Base-by-base conservation (phyloP, 2,113 vertebrate genomes). In the Pseudopipra pipra region DNA sequence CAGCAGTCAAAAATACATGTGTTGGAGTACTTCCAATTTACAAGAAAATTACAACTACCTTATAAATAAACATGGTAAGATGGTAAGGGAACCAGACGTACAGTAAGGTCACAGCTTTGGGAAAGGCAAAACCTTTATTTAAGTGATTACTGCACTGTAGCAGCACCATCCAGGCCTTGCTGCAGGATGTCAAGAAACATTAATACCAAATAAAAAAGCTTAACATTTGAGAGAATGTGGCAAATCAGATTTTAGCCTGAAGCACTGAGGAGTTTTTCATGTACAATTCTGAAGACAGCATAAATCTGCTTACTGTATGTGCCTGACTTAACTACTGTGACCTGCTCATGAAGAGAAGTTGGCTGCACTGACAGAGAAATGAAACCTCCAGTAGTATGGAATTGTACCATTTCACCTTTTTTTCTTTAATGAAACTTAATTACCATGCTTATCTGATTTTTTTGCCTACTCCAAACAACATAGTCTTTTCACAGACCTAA, bases 181-280 rank as follows among this genome's bases (percentile, higher is more conserved):
- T 91, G 41, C 84, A 87, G 85, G 58, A 94, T 89, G 93, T 92
- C 93, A 97, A 85, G 89, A 85, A 94, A 85, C 49, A 91, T 93
- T 96, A 96, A 94, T 68, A 61, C 56, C 66, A 81, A 84, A 75
- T 43, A 63, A 74, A 86, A 92, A 92, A 89, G 70, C 91, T 87
- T 91, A 92, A 92, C 89, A 71, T 89, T 80, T 73, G 54, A 95
- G 87, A 89, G 73, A 92, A 89, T 51, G 66, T 83, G 78, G 89
- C 93, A 95, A 96, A 96, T 83, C 77, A 95, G 91, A 92, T 76
- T 95, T 92, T 89, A 95, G 93, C 91, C 95, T 85, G 31, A 89
- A 96, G 91, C 89, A 83, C 55, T 76, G 46, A 79, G n/a, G 77
- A 87, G 44, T 70, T 96, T 90, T 96, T 79, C 46, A 93, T 85